phyloP scores from a whole-genome alignment of 23 tunicate species.

The Trididemnum clinides region DNA sequence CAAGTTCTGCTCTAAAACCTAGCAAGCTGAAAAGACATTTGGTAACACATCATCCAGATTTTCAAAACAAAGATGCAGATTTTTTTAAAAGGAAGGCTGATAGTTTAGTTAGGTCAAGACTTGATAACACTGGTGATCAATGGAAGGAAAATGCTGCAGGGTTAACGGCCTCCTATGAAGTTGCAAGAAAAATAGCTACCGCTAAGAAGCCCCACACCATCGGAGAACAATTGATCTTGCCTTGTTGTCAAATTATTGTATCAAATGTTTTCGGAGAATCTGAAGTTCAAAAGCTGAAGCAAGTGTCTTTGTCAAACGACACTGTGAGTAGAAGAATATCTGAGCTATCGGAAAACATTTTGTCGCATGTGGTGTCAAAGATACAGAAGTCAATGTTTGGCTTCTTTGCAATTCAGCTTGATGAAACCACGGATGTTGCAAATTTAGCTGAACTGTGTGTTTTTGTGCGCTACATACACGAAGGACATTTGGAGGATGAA shows the following conservation, averaged over 20 bases:
- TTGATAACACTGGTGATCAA: constrained; percentile 34
- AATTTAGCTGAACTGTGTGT: constrained; percentile 52
- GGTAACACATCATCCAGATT: constrained; percentile 52
- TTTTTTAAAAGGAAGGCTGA: constrained; percentile 51
- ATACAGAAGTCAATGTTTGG: constrained; percentile 51
- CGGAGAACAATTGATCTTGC: constrained; percentile 71
- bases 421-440: constrained; percentile 60
- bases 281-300: constrained; percentile 62
- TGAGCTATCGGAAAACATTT: constrained; percentile 63
- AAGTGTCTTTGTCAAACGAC: constrained; percentile 61
- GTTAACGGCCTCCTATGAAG: constrained; percentile 61
- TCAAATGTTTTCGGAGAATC: constrained; percentile 46
- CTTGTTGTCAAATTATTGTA: constrained; percentile 51
- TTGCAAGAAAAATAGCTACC: constrained; percentile 60
- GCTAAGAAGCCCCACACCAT: constrained; percentile 72
- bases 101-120: constrained; percentile 38
- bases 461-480: constrained; percentile 56
- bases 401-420: constrained; percentile 71
- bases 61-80: constrained; percentile 62
- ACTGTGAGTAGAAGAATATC: constrained; percentile 69
- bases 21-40: constrained; percentile 60
- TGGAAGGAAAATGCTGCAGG: constrained; percentile 54
- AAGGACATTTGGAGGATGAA: constrained; percentile 58
- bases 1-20: constrained; percentile 63
- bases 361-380: constrained; percentile 70